Conservation (phyloP, 2,797 vertebrate species). For the Typhlichthys eigenmanni region DNA sequence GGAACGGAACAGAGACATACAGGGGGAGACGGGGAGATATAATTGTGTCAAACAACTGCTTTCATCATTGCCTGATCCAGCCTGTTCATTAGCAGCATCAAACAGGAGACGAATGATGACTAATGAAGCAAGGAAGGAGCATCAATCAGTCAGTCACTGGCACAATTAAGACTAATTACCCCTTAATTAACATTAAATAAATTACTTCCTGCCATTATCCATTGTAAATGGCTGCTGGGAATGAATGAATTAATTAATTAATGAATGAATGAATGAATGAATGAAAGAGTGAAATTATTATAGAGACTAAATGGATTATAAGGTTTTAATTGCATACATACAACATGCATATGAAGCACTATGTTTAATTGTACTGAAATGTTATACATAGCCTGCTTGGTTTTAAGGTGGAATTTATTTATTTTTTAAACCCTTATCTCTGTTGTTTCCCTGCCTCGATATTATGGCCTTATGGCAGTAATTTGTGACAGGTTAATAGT, state of each 20-base stretch:
- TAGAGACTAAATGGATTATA: constrained; percentile 7
- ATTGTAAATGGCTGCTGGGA: constrained; percentile 14
- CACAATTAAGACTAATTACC: constrained; percentile 57
- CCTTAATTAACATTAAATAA: constrained; percentile 39
- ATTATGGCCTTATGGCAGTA: no score
- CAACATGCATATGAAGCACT: neutral
- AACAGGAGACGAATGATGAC: constrained; percentile 46
- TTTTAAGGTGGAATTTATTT: neutral
- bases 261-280: no score
- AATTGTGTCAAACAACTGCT: constrained; percentile 34
- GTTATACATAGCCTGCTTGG: neutral
- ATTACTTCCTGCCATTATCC: constrained; percentile 26
- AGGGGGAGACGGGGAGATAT: constrained; percentile 22
- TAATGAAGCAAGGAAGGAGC: constrained; percentile 37
- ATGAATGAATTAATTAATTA: no score
- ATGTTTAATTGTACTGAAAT: constrained; percentile 7
- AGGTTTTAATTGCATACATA: constrained; percentile 10
- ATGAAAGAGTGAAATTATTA: constrained; percentile 22
- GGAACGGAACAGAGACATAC: constrained; percentile 17
- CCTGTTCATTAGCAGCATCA: constrained; percentile 50
- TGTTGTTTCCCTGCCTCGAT: no score
- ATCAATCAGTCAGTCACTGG: constrained; percentile 50
- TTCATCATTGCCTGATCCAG: constrained; percentile 50
- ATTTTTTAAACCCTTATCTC: no score
- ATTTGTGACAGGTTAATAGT: no score